Evolutionary conservation across 1,140 invertebrate species (phyloP), one percentile per base, ranked within the genome.

Genomic region (Trichogramma pretiosum): DNA sequence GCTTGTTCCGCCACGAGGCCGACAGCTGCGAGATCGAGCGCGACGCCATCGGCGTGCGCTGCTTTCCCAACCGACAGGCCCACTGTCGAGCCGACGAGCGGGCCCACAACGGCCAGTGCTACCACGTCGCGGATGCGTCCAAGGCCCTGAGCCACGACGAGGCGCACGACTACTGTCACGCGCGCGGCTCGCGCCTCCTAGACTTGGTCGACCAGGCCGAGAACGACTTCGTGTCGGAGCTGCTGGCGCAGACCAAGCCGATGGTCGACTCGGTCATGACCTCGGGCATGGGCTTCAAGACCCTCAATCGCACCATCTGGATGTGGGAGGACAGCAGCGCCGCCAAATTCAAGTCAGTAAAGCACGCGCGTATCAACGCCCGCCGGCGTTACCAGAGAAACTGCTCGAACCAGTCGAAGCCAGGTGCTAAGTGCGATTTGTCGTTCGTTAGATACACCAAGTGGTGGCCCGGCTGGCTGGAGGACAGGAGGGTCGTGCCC

Each of bases 171-270:
- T 67, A 74, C 32, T 77, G 75, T 46, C 49, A 61, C 14, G 34
- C 41, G 1, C 63, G 59, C 11, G 67, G 69, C 19, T 69, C 74
- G 10, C 58, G 66, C 19, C 63, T 81, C n/a, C 50, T 78, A 10
- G 73, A 74, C 24, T 68, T 82, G 32, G 60, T 65, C 8, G 74
- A 64, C 11, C 67, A 78, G 60, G 59, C 59, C n/a, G 80, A 82
- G 62, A 81, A 76, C 57, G 70, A 81, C 57, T 80, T 79, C 48
- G 37, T 82, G 8, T 80, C 78, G 13, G 76, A 77, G 51, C 67
- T 76, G 64, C 52, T 81, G 45, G 43, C 66, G 13, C 65, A 66
- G 21, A 56, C 38, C 14, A 52, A 73, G 34, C 65, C 73, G n/a
- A 53, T 70, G 37, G 60, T 69, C n/a, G 57, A 56, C 2, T 68